phyloP scores from a whole-genome alignment of 2,113 vertebrate species.

The Mormyrus iriodes region DNA sequence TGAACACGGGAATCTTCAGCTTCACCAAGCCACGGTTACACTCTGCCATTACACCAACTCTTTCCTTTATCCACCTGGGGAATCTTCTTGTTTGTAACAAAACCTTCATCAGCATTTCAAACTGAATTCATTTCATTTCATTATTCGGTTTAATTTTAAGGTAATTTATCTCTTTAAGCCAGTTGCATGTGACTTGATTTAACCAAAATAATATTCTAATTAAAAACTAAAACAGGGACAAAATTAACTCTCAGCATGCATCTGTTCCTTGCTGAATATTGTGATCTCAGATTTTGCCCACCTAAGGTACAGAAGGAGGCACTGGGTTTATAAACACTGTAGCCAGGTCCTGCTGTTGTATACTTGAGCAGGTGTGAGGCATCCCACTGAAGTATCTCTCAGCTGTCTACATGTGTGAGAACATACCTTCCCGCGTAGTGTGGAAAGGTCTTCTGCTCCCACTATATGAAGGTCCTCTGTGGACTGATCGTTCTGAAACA shows the following conservation, averaged over 20 bases:
- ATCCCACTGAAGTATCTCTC: background rate
- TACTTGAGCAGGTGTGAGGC: background rate
- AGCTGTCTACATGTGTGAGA: background rate
- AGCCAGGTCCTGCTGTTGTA: background rate
- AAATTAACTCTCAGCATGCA: background rate
- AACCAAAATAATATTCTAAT: background rate
- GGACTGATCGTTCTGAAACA: slow-evolving; percentile 62
- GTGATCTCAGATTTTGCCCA: background rate
- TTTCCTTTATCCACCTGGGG: background rate
- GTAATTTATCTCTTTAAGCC: background rate
- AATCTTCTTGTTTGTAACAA: background rate
- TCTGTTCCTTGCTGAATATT: background rate
- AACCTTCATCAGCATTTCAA: background rate
- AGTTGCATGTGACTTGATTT: background rate
- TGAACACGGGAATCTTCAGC: background rate
- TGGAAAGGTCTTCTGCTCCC: slow-evolving; percentile 65
- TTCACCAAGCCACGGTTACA: background rate
- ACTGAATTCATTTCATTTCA: background rate
- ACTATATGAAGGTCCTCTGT: slow-evolving; percentile 65
- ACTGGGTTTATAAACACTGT: background rate
- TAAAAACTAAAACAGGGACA: background rate
- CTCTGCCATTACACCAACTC: background rate
- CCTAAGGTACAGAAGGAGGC: background rate
- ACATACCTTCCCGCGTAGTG: slow-evolving; percentile 67
- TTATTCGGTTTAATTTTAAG: background rate